Conservation (phyloP, 2,113 vertebrate genomes). For the Rostratula benghalensis region DNA sequence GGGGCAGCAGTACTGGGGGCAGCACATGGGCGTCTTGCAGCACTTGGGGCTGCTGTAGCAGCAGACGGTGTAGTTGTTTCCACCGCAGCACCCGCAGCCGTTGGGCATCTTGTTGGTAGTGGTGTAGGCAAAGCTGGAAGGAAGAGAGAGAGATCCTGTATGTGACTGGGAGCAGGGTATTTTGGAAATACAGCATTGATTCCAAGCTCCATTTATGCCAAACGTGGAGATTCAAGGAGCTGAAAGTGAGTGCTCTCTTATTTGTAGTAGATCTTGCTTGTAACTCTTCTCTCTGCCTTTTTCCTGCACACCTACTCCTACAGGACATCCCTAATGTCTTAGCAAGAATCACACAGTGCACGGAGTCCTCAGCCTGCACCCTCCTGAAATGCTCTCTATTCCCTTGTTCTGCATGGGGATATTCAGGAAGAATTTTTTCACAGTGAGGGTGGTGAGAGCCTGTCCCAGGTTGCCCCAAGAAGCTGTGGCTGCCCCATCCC, state of each 20-base stretch:
- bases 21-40: background rate
- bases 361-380: fast-evolving
- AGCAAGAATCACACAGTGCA: background rate
- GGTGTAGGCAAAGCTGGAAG: slow-evolving; percentile 4
- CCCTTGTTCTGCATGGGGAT: background rate
- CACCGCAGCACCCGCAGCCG: background rate
- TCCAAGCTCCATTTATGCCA: background rate
- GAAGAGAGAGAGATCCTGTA: background rate
- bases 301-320: fast-evolving
- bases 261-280: fast-evolving
- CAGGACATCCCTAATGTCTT: background rate
- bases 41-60: background rate
- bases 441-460: background rate
- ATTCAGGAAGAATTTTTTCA: background rate
- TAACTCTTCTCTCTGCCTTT: background rate
- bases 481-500: background rate
- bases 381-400: fast-evolving
- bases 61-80: background rate
- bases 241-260: fast-evolving
- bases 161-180: background rate
- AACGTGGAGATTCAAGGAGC: background rate
- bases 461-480: background rate
- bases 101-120: background rate
- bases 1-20: slow-evolving; percentile 12
- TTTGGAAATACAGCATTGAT: background rate